Evolutionary conservation across 2,113 vertebrate genomes (phyloP), one percentile per base, ranked within the genome.

Genomic region (Cyanistes caeruleus): DNA sequence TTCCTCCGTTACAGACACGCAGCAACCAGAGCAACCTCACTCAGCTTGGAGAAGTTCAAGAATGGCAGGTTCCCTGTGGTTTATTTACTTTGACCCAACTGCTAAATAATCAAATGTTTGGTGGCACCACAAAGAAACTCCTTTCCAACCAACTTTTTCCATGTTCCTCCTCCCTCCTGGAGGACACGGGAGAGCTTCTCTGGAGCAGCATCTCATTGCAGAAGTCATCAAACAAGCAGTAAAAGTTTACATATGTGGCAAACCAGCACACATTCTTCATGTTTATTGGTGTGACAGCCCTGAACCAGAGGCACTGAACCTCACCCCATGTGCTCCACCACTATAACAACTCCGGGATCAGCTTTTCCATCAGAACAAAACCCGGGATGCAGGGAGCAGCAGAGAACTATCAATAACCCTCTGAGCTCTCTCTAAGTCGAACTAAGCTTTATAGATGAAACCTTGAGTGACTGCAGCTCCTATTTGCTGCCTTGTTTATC

Each of bases 251-350:
- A 7, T 1, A 41, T 10, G 69, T 37, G 43, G 41, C 41, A 72
- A 74, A 70, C 4, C 72, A 73, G 55, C 3, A 30, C 1, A 43
- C 72, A 95, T 94, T 41, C 94, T 85, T 95, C 90, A 84, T 74
- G 90, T 58, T 93, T 70, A 80, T 20, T 80, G 69, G 85, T 31
- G 49, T 94, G 95, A 95, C 96, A 96, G 95, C 89, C 87, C 91
- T 81, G 87, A 94, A 92, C 31, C 23, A 77, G 82, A 80, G 2
- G 78, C 96, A 77, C 88, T 85, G 92, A 96, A 72, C 73, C 94
- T 93, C 90, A 15, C 13, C 13, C 78, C 67, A 6, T 1, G 62
- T 21, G 85, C 75, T 82, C 60, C 44, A 21, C 0, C 10, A 56
- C 59, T 19, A 4, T 1, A 68, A 65, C 68, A 43, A 25, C 13